Evolutionary conservation across 2,113 vertebrate species (phyloP), one percentile per base, ranked within the genome.

Genomic region (Tylochromis polylepis): DNA sequence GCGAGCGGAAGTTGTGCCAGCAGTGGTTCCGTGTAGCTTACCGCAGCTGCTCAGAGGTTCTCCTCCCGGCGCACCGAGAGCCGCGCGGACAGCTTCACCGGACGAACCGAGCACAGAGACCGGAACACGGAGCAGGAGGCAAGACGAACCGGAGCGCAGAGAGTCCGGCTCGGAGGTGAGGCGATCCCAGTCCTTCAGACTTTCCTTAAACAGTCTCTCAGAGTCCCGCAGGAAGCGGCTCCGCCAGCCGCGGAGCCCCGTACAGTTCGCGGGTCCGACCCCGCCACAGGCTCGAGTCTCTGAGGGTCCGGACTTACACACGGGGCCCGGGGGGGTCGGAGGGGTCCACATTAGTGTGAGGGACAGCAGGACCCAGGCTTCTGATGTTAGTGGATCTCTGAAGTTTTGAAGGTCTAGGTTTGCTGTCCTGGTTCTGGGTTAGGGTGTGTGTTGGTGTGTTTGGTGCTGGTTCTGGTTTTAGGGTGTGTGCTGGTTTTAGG

Each of bases 101-200:
- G 43, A 72, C 51, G 36, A 60, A 8, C 36, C 5, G 18, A 56
- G 49, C 55, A 34, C 24, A 31, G n/a, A 51, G n/a, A 60, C 31
- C 5, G 16, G 58, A 24, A 14, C 38, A 59, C 49, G 15, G 34
- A 15, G 27, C 49, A 16, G 67, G 67, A 72, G 38, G n/a, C 22
- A 24, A 38, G 41, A 15, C n/a, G 34, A 20, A 34, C 72, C 41
- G 85, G 65, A 78, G 4, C 29, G 22, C 8, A 24, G 20, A 59
- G 41, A 20, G 65, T 41, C 22, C 53, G 70, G 60, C 55, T 59
- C 57, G 70, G 70, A 93, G 90, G 90, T 93, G 83, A 90, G 89
- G 22, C 18, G 9, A 22, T 59, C 6, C 60, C 60, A 38, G 34
- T 65, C 34, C 20, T 22, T 65, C 34, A 38, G 34, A 65, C 34